These are phyloP conservation scores for Tricholauxania praeusta DNA, from an alignment of 2,888 invertebrate genomes.

Conservation along the genomic window DNA sequence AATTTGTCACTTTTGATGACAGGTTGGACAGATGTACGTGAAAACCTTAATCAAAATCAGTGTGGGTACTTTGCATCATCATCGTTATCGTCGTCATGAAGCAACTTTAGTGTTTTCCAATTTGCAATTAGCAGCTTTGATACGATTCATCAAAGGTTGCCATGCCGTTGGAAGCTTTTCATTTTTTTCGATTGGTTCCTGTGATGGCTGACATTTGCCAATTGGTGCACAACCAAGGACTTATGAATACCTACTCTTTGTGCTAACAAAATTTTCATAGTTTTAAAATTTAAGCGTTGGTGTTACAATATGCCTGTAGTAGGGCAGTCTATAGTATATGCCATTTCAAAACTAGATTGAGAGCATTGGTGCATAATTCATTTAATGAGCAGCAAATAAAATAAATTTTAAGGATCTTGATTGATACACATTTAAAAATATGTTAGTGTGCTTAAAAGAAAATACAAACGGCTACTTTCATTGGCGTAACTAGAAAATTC, in stretches of 20 bases:
- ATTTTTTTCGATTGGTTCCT: conserved; percentile 3
- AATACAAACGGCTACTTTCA: too few relatives aligned
- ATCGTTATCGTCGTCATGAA: not conserved
- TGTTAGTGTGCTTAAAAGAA: too few relatives aligned
- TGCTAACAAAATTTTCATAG: not conserved
- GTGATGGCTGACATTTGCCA: not conserved
- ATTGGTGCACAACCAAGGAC: not conserved
- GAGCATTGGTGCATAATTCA: too few relatives aligned
- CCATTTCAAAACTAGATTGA: too few relatives aligned
- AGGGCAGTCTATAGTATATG: too few relatives aligned
- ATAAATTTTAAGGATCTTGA: too few relatives aligned
- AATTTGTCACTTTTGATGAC: conserved; percentile 27
- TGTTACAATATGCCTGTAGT: not conserved
- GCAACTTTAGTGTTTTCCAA: not conserved
- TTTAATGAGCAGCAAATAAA: too few relatives aligned
- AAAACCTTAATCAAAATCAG: too few relatives aligned
- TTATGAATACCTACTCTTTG: not conserved
- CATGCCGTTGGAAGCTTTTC: conserved; percentile 8
- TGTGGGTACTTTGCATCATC: too few relatives aligned
- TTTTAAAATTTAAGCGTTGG: not conserved
- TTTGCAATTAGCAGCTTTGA: conserved; percentile 18
- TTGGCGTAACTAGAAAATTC: too few relatives aligned
- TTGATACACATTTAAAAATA: too few relatives aligned
- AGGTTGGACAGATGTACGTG: too few relatives aligned
- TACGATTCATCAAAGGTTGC: conserved; percentile 26